Base-by-base conservation (phyloP, 2,113 vertebrate species). In the Sciurus niger region DNA sequence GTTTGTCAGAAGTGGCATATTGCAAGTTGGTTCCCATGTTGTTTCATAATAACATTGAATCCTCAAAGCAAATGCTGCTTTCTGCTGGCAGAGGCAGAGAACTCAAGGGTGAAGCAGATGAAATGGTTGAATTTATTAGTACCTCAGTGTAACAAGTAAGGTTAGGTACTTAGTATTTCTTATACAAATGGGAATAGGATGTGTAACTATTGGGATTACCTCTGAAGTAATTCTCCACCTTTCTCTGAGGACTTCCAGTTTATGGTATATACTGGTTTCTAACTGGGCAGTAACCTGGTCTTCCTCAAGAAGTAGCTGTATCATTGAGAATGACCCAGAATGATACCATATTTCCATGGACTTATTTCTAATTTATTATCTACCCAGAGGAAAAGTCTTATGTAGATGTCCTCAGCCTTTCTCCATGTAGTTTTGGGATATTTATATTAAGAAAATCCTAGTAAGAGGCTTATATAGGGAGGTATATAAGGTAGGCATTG, bases 11-110 rank as follows among this genome's bases (percentile, higher is more conserved):
- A 89, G n/a, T 79, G 16, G 11, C 17, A 74, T 74, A 76, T 58
- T 92, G 67, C 80, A 58, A 88, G 48, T 90, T 89, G 83, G 73
- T 87, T 70, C 8, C 8, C 58, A 70, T 86, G 60, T 68, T 53
- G 22, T 90, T 96, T 94, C 24, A 68, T 80, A 92, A 84, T 78
- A 46, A 40, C 40, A 40, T 84, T 78, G 37, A 93, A 43, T 96
- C 32, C 37, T 82, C 8, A 58, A 58, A 84, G 40, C 34, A 77
- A 60, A 95, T 70, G 9, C 46, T 82, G 18, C 58, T 82, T 77
- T 77, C n/a, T 92, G 3, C 43, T n/a, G 34, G 63, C 51, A 70
- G 65, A 74, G 76, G 72, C 22, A 93, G 55, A 88, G 79, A 92
- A 90, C 6, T 46, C 43, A 79, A 24, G 87, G n/a, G 22, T 88